Evolutionary conservation across 2,888 invertebrate genomes (phyloP), one percentile per base, ranked within the genome.

Genomic region (Caprella mutica): DNA sequence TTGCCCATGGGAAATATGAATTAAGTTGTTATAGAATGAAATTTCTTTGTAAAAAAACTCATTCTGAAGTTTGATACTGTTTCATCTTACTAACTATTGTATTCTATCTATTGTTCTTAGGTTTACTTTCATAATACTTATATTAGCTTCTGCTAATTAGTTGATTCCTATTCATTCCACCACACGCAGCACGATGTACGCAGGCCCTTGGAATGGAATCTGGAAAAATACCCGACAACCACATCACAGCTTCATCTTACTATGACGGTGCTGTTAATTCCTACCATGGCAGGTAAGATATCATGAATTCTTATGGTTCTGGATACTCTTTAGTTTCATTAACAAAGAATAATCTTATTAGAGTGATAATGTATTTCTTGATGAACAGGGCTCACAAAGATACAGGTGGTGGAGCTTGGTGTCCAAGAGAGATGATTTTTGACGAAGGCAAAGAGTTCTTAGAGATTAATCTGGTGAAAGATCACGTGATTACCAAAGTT

Each of bases 321-420:
- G 17, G n/a, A n/a, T n/a, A n/a, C n/a, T n/a, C n/a, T n/a, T n/a
- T n/a, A n/a, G n/a, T n/a, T n/a, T n/a, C n/a, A n/a, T n/a, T n/a
- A n/a, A n/a, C n/a, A n/a, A n/a, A n/a, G n/a, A n/a, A n/a, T n/a
- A n/a, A n/a, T n/a, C n/a, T n/a, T n/a, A n/a, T n/a, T n/a, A n/a
- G n/a, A n/a, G n/a, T 3, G 6, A 3, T 21, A 6, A 39, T 39
- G 39, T 43, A 14, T 5, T 1, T 21, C 14, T 26, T 44, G 26
- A 6, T 26, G 2, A 6, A 24, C 24, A 92, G 92, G 72, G 77
- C 91, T 67, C 81, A 85, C 66, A 81, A 82, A 68, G 91, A 92
- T 71, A 77, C 80, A 66, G 81, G 83, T 69, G 88, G 90, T n/a
- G 92, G 92, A 44, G 92, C 92, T 0, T 93, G 92, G 93, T 93